A percentile compares a stretch with the other conserved stretches of the same genome.
These are phyloP conservation scores for Laterallus jamaicensis DNA, from an alignment of 2,113 vertebrate species.

Conservation along the genomic window DNA sequence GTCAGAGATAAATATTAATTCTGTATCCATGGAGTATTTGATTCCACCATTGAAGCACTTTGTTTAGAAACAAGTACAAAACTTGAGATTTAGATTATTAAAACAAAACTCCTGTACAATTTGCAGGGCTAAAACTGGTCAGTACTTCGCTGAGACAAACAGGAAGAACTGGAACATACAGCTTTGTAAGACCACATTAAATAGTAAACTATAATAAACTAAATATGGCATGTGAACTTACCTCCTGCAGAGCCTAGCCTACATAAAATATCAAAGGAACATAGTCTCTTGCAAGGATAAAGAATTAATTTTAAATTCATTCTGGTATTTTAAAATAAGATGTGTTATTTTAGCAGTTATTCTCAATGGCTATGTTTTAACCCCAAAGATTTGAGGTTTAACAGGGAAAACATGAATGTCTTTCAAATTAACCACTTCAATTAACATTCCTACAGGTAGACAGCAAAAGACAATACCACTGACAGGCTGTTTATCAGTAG, in stretches of 20 bases:
- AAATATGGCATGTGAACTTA: neutral
- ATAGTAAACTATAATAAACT: neutral
- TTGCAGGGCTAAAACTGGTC: neutral
- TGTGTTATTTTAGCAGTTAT: neutral
- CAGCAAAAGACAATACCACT: neutral
- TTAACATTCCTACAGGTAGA: neutral
- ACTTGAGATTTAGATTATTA: neutral
- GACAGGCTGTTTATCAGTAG: neutral
- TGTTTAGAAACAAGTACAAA: neutral
- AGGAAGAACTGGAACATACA: neutral
- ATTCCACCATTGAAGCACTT: neutral
- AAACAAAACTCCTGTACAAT: neutral
- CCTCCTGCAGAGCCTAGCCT: neutral
- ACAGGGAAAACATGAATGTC: neutral
- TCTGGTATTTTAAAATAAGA: neutral
- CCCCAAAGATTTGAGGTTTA: neutral
- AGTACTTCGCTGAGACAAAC: accelerated
- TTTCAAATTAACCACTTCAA: neutral
- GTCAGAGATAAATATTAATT: neutral
- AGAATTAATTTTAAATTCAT: no score
- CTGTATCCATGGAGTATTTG: neutral
- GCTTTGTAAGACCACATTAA: neutral
- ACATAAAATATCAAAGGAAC: neutral
- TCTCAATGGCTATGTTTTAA: neutral
- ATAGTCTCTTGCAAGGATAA: neutral